These are phyloP conservation scores for Thymallus thymallus DNA, from an alignment of 2,113 vertebrate genomes.

Conservation along the genomic window DNA sequence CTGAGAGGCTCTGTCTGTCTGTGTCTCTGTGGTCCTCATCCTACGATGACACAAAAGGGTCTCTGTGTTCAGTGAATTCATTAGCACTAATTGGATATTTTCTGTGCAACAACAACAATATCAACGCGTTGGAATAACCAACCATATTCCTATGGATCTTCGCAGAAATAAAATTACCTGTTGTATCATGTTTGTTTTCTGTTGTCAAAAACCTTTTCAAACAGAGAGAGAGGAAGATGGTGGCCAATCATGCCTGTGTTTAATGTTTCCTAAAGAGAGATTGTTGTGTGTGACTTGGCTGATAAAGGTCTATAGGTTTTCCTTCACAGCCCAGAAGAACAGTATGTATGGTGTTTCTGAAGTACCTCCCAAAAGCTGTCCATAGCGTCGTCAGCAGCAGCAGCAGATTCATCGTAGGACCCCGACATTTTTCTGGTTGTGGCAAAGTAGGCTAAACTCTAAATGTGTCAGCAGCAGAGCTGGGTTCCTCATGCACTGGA, in stretches of 20 bases:
- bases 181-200: background rate
- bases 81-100: conserved; percentile 51
- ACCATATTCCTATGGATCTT: background rate
- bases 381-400: conserved; percentile 84
- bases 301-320: background rate
- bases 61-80: conserved; percentile 64
- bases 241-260: no score
- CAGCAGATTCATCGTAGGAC: conserved; percentile 89
- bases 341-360: background rate
- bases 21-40: conserved; percentile 28
- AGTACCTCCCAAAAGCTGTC: conserved; percentile 99
- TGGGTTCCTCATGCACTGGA: conserved; percentile 75
- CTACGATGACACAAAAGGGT: conserved; percentile 56
- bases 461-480: conserved; percentile 64
- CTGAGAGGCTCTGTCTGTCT: conserved; percentile 57
- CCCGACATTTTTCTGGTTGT: conserved; percentile 85
- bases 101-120: background rate
- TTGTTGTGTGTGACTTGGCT: no score
- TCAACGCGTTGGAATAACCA: background rate
- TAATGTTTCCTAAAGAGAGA: no score
- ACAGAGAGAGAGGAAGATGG: no score
- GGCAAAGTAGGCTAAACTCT: conserved; percentile 60
- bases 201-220: no score
- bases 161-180: no score
- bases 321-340: background rate